These are phyloP conservation scores for Temnothorax ravouxi DNA, from an alignment of 2,888 invertebrate species.

Conservation along the genomic window DNA sequence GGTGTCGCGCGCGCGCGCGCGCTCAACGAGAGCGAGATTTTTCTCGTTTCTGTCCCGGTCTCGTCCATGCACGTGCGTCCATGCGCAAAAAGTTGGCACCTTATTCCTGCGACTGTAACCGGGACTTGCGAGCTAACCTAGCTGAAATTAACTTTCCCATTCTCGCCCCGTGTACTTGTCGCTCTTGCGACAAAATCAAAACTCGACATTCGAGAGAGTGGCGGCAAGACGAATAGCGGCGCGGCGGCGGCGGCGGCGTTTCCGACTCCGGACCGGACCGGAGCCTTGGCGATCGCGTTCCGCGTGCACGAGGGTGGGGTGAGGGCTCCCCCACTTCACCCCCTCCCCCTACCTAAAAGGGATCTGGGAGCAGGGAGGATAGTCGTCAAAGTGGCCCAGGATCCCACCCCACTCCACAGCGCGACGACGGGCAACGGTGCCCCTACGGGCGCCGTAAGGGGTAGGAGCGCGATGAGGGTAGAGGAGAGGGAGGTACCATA, in stretches of 20 bases:
- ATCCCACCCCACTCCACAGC: slow-evolving; percentile 82
- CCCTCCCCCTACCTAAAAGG: slow-evolving; percentile 77
- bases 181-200: slow-evolving; percentile 8
- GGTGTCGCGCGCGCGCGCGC: background rate
- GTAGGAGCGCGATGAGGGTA: slow-evolving; percentile 77
- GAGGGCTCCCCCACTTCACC: slow-evolving; percentile 78
- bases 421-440: slow-evolving; percentile 67
- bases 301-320: slow-evolving; percentile 65
- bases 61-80: background rate
- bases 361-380: slow-evolving; percentile 79
- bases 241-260: background rate
- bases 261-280: slow-evolving; percentile 35
- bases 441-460: slow-evolving; percentile 78
- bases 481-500: slow-evolving; percentile 77
- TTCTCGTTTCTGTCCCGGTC: background rate
- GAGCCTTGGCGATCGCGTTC: slow-evolving; percentile 44
- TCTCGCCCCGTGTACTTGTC: slow-evolving; percentile 1
- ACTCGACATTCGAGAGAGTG: slow-evolving; percentile 20
- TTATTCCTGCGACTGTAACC: too few relatives aligned
- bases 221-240: slow-evolving; percentile 56
- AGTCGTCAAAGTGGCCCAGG: slow-evolving; percentile 78
- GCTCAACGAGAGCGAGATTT: background rate
- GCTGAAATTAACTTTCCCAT: background rate
- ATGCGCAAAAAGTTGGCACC: too few relatives aligned
- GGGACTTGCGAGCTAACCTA: background rate